phyloP scores from a whole-genome alignment of 2,113 vertebrate species.

The Zosterops japonicus region DNA sequence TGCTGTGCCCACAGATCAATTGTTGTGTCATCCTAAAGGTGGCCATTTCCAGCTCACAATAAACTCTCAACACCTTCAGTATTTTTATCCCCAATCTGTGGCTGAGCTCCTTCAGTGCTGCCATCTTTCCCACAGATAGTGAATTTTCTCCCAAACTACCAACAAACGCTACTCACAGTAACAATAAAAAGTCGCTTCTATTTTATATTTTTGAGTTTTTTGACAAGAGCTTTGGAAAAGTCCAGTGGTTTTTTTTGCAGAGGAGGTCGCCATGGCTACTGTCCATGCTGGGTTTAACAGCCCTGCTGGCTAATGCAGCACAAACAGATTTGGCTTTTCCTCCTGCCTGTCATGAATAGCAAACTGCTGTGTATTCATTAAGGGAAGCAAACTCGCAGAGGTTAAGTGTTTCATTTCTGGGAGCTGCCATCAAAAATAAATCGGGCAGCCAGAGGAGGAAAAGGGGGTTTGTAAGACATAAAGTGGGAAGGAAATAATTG shows the following conservation, averaged over 20 bases:
- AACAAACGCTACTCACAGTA: not conserved
- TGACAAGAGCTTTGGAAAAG: conserved; percentile 27
- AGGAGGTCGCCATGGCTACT: conserved; percentile 9
- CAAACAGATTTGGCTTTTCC: conserved; percentile 40
- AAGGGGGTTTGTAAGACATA: not conserved
- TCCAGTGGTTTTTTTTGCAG: not conserved
- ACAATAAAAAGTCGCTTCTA: not conserved
- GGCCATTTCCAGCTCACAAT: not conserved
- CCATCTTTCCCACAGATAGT: not conserved
- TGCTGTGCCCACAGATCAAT: not conserved
- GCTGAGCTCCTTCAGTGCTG: not conserved
- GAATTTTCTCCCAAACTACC: not conserved
- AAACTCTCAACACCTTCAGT: not conserved
- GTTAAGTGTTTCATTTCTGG: conserved; percentile 60
- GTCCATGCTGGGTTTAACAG: not conserved
- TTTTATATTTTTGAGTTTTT: not conserved
- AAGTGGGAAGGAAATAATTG: conserved; percentile 10
- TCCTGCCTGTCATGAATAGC: conserved; percentile 15
- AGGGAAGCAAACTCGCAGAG: conserved; percentile 35
- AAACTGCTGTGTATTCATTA: conserved; percentile 24
- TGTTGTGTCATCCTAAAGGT: not conserved
- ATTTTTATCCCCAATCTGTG: not conserved
- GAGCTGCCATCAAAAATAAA: conserved; percentile 32
- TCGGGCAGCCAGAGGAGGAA: conserved; percentile 25
- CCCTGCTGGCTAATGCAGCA: conserved; percentile 28